Base-by-base conservation (phyloP, 2,888 invertebrate species). In the Rhabditoides inermis region DNA sequence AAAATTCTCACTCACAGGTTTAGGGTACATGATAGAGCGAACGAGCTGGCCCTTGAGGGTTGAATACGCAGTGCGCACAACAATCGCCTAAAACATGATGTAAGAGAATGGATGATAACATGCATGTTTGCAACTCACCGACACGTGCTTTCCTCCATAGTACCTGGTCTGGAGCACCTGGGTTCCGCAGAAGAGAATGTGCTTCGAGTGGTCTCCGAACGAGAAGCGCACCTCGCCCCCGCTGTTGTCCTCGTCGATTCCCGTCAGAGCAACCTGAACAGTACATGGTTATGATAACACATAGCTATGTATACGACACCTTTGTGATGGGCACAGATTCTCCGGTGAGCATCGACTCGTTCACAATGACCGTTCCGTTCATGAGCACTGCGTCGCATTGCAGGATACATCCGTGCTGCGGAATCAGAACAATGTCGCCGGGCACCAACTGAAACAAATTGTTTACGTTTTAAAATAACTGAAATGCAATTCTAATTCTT, bases 241-340 rank as follows among this genome's bases (percentile, higher is more conserved):
- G 20, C 61, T 49, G 26, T 63, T 47, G 39, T 62, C 65, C 2
- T 65, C 68, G 25, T 73, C 70, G 3, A 64, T 59, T 35, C 66
- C 70, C 2, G 68, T 63, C 45, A 74, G 27, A 0, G 73, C 69
- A 15, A 65, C 61, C 61, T 63, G 27, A 35, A 51, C 44, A 26
- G 35, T 36, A 23, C 7, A 28, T 15, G 27, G 37, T 2, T 1
- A n/a, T 44, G 15, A 25, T 20, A 22, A 20, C 35, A 15, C 26
- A 26, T 10, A 40, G 32, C 15, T 1, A 32, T 7, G 30, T n/a
- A 32, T 39, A 12, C 47, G 7, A n/a, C 20, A 69, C 88, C 81
- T 92, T 92, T 60, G 88, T 87, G 5, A 90, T 87, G 2, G 91
- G 91, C 2, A 90, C 87, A 78, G 89, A 89, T 81, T 92, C 92